Evolutionary conservation across 2,797 vertebrate genomes (phyloP), one percentile per base, ranked within the genome.

Genomic region (Tachyglossus aculeatus): DNA sequence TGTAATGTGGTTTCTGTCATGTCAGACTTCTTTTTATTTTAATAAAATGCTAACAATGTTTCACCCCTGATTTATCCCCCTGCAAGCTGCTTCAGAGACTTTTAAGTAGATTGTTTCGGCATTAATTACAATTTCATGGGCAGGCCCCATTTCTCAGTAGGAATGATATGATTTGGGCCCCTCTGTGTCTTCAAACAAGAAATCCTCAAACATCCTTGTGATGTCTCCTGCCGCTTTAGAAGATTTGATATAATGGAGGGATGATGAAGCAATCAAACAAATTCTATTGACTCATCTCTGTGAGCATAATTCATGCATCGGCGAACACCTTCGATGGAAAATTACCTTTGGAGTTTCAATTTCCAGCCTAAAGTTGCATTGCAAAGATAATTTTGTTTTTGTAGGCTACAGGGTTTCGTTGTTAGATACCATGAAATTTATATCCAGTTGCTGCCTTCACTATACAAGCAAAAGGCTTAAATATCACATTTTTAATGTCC

Each of bases 111-210:
- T 95, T 92, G 84, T 88, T 91, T 81, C 52, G 81, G 88, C 83
- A 79, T 93, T 93, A 93, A 94, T 95, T 92, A 90, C 41, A 84
- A 92, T 95, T 95, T 94, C 86, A 76, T 86, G 88, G 91, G 74
- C 84, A 76, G 74, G 57, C 76, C 68, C 57, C 41, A 36, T 77
- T 77, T 71, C 56, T 57, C 82, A 57, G 31, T 36, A 64, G 78
- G 37, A 71, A 11, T 43, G 78, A 78, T 47, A 50, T 38, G 44
- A 75, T 86, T 89, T 73, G 74, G 19, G 47, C 80, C 78, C 55
- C 2, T 5, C 58, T 41, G 52, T 32, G 56, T 52, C 70, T 84
- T 86, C 82, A 71, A 60, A 79, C 76, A 74, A 84, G 74, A 67
- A 77, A 45, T 75, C 74, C 67, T 75, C 86, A 84, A 60, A 76